Base-by-base conservation (phyloP, 2,888 invertebrate species). In the Oscheius sp. region DNA sequence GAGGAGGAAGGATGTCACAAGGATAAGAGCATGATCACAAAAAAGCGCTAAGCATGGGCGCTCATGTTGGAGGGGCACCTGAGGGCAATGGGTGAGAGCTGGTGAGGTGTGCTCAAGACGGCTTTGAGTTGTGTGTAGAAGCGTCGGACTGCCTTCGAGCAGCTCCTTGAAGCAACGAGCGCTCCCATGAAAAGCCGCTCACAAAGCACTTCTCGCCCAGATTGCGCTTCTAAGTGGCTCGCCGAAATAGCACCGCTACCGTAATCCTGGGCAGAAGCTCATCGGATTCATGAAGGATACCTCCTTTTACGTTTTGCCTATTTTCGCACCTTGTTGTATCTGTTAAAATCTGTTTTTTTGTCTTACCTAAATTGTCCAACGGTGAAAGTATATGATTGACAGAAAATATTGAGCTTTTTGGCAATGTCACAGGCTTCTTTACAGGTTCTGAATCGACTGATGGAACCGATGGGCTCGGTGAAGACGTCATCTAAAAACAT, bases 331-430 rank as follows among this genome's bases (percentile, higher is more conserved):
- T 72, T 72, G 68, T 45, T 41, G 25, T 6, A 21, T 53, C 45
- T 43, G 9, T n/a, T n/a, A n/a, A n/a, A n/a, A n/a, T n/a, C n/a
- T n/a, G n/a, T n/a, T n/a, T n/a, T n/a, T n/a, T n/a, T 23, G 35
- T n/a, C 74, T 49, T 52, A 78, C 80, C 80, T 16, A 80, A 53
- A 45, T 72, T 76, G 27, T 80, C 77, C 21, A 80, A 73, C 0
- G 80, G 80, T 2, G 76, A 75, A 25, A 80, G 53, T 21, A 80
- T 80, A 64, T 69, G 76, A n/a, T 72, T 73, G 6, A 80, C 74
- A 0, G 77, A 72, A 56, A 80, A 78, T 5, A 69, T 52, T n/a
- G 69, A 55, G 7, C 21, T 41, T 41, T 69, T 69, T 23, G 55
- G 69, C n/a, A 52, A 45, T 21, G 69, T 53, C n/a, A 43, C n/a